Evolutionary conservation across 1,140 invertebrate species (phyloP).

Genomic region (Heliconius hewitsoni): DNA sequence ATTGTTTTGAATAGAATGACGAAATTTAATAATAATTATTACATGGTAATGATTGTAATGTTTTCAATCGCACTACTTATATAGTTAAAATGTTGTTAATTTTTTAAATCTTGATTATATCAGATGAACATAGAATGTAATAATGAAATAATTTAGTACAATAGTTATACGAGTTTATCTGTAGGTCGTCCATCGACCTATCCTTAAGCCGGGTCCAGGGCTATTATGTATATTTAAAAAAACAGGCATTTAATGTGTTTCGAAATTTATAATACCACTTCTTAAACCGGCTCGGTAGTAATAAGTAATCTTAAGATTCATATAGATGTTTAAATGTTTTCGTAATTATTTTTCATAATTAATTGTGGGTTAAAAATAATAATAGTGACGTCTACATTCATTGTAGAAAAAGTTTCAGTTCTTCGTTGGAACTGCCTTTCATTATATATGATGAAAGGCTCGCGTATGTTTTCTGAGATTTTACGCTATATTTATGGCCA

Average conservation of each 20-base stretch:
- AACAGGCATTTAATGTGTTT: neutral
- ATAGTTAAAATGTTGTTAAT: neutral
- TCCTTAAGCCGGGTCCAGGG: neutral
- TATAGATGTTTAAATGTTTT: neutral
- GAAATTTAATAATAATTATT: neutral
- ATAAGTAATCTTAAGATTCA: neutral
- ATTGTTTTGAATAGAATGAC: neutral
- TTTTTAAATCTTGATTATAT: neutral
- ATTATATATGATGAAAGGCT: neutral
- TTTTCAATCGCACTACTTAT: neutral
- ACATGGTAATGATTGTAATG: neutral
- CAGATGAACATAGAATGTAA: no score
- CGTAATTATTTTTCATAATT: neutral
- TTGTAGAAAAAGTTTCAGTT: neutral
- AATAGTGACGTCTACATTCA: neutral
- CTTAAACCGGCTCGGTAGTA: neutral
- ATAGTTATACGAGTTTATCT: neutral
- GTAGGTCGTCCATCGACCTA: neutral
- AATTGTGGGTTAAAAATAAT: neutral
- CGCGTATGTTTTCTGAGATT: neutral
- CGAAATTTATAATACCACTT: neutral
- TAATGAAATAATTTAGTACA: neutral
- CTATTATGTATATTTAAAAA: neutral
- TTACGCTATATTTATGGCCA: neutral
- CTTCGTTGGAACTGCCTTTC: neutral